These are phyloP conservation scores for Cettia cetti DNA, from an alignment of 2,113 vertebrate genomes.

Conservation along the genomic window DNA sequence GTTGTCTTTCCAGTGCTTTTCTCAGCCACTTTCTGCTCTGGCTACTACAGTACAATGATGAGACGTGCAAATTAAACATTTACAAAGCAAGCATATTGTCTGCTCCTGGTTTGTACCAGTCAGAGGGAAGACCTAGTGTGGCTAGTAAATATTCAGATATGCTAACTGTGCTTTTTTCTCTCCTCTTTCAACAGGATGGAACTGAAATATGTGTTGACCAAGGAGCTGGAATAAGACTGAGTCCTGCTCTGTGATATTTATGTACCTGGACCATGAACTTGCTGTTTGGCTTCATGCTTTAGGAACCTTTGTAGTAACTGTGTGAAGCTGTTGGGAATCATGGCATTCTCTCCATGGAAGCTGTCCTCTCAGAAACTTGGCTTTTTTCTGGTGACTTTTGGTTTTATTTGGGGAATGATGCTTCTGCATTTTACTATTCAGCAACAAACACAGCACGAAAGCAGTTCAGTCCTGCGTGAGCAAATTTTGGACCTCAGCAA, in stretches of 20 bases:
- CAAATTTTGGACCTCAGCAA: constrained; percentile 99
- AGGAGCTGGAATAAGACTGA: constrained; percentile 59
- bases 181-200: constrained; percentile 70
- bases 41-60: background rate
- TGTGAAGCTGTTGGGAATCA: constrained; percentile 65
- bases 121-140: background rate
- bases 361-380: constrained; percentile 97
- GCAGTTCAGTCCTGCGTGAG: constrained; percentile 89
- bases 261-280: constrained; percentile 72
- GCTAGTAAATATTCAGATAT: background rate
- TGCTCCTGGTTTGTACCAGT: background rate
- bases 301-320: constrained; percentile 20
- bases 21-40: background rate
- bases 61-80: background rate
- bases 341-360: constrained; percentile 93
- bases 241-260: constrained; percentile 9
- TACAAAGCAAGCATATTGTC: background rate
- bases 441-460: constrained; percentile 92
- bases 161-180: background rate
- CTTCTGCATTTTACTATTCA: constrained; percentile 98
- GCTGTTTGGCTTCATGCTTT: constrained; percentile 30
- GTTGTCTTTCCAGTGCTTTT: constrained; percentile 11
- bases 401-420: constrained; percentile 99
- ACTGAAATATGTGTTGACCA: constrained; percentile 50
- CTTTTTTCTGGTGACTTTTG: constrained; percentile 96